Evolutionary conservation across 2,888 invertebrate genomes (phyloP).

Genomic region (Ectobius pallidus): DNA sequence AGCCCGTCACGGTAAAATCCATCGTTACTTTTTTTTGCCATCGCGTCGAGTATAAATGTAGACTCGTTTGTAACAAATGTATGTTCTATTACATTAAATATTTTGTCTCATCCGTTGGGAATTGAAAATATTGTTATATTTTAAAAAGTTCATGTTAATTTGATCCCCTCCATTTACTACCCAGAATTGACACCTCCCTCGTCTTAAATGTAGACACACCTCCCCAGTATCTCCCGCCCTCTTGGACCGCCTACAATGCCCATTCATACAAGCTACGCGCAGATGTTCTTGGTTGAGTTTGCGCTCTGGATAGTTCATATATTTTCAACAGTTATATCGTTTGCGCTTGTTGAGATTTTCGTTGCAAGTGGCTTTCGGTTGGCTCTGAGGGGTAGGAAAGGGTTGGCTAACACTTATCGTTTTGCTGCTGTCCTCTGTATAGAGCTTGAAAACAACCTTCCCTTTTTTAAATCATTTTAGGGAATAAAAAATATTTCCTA

Average conservation of each 20-base stretch:
- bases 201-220: neutral
- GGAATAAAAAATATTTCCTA: constrained; percentile 2
- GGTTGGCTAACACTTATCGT: constrained; percentile 12
- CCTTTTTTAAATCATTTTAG: constrained; percentile 1
- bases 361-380: constrained; percentile 17
- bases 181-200: constrained; percentile 15
- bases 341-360: constrained; percentile 18
- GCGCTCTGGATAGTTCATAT: neutral
- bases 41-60: too few relatives aligned
- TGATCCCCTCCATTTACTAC: neutral
- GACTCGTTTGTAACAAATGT: too few relatives aligned
- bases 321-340: constrained; percentile 5
- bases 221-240: constrained; percentile 8
- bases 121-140: constrained; percentile 10
- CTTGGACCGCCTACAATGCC: constrained; percentile 13
- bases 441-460: neutral
- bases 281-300: neutral
- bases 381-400: constrained; percentile 15
- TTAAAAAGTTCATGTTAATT: constrained; percentile 3
- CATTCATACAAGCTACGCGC: neutral
- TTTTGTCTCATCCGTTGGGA: too few relatives aligned
- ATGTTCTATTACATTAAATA: too few relatives aligned
- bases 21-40: too few relatives aligned
- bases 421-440: neutral
- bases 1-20: too few relatives aligned